Conservation (phyloP, 2,888 invertebrate genomes). For the Pantelozetes paolii region DNA sequence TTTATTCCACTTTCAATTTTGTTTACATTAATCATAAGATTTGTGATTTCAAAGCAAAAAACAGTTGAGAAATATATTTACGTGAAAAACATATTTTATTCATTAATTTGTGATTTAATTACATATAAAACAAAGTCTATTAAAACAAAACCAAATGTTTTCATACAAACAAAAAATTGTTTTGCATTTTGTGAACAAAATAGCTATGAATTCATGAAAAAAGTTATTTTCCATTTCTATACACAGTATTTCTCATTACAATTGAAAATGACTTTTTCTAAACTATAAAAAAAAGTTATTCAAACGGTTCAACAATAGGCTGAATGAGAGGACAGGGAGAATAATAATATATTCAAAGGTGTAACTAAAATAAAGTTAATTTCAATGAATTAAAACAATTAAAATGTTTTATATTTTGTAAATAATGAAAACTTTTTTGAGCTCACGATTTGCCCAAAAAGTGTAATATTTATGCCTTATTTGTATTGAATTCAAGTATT, state of each 20-base stretch:
- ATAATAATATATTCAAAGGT: not conserved
- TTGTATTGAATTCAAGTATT: not conserved
- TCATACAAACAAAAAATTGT: too few relatives aligned
- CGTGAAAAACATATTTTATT: too few relatives aligned
- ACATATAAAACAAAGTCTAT: not conserved
- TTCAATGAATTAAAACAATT: slow-evolving; percentile 20
- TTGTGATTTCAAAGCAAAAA: not conserved
- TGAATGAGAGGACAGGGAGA: not conserved
- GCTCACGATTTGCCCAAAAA: not conserved
- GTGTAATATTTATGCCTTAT: not conserved
- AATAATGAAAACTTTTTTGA: slow-evolving; percentile 10
- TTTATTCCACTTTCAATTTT: not conserved
- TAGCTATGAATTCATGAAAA: too few relatives aligned
- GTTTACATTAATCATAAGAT: slow-evolving; percentile 1
- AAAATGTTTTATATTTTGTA: not conserved
- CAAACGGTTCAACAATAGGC: not conserved
- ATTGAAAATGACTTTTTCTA: too few relatives aligned
- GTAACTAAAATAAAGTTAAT: slow-evolving; percentile 5
- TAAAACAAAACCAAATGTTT: not conserved
- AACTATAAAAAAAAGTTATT: too few relatives aligned
- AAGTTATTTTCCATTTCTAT: too few relatives aligned
- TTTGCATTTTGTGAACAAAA: too few relatives aligned
- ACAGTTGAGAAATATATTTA: too few relatives aligned
- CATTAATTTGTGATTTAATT: not conserved
- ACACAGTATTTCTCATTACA: too few relatives aligned